Evolutionary conservation across 2,113 vertebrate genomes (phyloP), one percentile per base, ranked within the genome.

Genomic region (Alces alces): DNA sequence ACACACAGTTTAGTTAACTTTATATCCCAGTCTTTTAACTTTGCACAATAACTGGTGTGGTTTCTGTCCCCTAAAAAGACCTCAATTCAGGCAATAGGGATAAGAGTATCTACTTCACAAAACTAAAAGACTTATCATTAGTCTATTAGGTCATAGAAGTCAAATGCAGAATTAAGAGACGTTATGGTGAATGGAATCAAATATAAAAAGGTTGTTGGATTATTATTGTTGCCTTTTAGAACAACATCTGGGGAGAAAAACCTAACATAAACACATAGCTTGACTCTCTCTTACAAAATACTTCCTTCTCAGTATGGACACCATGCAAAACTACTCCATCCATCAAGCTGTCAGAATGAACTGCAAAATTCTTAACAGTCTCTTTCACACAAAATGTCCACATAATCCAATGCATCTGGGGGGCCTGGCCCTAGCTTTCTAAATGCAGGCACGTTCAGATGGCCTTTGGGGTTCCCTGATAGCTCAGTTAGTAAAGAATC

Each of bases 291-390:
- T 66, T 16, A 88, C 83, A 86, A 98, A 93, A 92, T 2, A 87
- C 80, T 97, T 96, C 79, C 86, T 86, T 66, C 89, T 94, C 19
- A 83, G 88, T 92, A 80, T 7, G 89, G 88, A 80, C 11, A 52
- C 66, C 83, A 91, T 52, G 91, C 33, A 97, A 98, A 97, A 93
- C 91, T 94, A 95, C 43, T 86, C 70, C 86, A 93, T 97, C 61
- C 33, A 96, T 95, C 97, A 96, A 89, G 64, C 70, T 96, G 97
- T 96, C 97, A 98, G 89, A 92, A 91, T 10, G 70, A 95, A 89
- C 84, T 45, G 30, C 82, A 89, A 79, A 87, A 96, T 76, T 95
- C 94, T 96, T 94, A 85, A 86, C 23, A 80, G 78, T 86, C 66
- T 87, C 52, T 23, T 82, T 88, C 88, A 86, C 30, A 93, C 36